phyloP scores from a whole-genome alignment of 1,140 invertebrate species.

The Limonius californicus region DNA sequence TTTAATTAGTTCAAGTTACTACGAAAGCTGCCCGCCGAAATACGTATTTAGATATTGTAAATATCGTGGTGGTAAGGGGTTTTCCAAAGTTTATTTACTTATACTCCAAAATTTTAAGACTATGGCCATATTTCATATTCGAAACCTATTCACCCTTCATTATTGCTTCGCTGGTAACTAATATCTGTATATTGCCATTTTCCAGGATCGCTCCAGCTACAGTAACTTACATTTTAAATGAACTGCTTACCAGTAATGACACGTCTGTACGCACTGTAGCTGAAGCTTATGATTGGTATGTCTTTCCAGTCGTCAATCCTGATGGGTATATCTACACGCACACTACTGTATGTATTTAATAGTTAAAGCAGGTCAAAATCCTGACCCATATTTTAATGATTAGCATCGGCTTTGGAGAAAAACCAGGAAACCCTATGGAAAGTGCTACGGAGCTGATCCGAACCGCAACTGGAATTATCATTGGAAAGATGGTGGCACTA shows the following conservation, averaged over 20 bases:
- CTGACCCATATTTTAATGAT: background rate
- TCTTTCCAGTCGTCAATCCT: constrained; percentile 68
- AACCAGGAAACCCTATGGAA: constrained; percentile 54
- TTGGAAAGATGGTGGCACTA: constrained; percentile 63
- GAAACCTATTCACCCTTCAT: no score
- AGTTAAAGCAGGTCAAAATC: background rate
- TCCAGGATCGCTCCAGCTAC: constrained; percentile 40
- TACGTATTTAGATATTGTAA: no score
- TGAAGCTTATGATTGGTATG: constrained; percentile 63
- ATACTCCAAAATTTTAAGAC: no score
- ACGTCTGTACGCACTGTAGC: constrained; percentile 51
- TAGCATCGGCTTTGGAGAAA: constrained; percentile 65
- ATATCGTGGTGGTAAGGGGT: no score
- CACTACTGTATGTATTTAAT: constrained; percentile 48
- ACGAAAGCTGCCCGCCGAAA: no score
- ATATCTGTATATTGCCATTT: no score
- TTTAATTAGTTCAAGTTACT: no score
- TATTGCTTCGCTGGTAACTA: no score
- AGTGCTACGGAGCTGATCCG: constrained; percentile 62
- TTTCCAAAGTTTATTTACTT: no score
- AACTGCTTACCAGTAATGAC: constrained; percentile 56
- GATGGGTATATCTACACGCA: constrained; percentile 77
- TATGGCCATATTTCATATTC: no score
- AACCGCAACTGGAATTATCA: constrained; percentile 69
- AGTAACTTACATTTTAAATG: constrained; percentile 61